Conservation (phyloP, 2,888 invertebrate species). For the Microplitis manilae region DNA sequence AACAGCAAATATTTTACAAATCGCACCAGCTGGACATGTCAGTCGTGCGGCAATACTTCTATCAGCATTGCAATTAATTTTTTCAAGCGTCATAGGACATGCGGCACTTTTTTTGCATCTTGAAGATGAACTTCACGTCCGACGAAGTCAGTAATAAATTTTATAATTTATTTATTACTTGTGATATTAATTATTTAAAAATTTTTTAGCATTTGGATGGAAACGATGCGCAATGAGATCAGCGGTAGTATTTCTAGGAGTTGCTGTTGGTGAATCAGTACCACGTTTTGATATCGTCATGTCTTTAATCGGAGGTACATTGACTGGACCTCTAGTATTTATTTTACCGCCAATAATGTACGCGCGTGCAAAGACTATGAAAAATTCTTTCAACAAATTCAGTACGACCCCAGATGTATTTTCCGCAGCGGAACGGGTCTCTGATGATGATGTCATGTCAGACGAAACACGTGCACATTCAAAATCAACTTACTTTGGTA, state of each 20-base stretch:
- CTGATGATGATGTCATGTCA: constrained; percentile 43
- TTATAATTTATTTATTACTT: background rate
- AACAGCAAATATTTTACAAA: constrained; percentile 79
- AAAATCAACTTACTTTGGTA: constrained; percentile 57
- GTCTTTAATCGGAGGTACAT: constrained; percentile 87
- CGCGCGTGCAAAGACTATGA: constrained; percentile 77
- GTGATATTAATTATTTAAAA: constrained; percentile 74
- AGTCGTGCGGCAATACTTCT: constrained; percentile 81
- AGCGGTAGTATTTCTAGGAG: constrained; percentile 78
- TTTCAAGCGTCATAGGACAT: constrained; percentile 84
- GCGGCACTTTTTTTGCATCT: constrained; percentile 88
- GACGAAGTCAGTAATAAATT: constrained; percentile 76
- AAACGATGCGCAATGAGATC: constrained; percentile 83
- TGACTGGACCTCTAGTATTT: constrained; percentile 88
- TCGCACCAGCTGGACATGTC: constrained; percentile 77
- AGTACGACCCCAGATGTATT: constrained; percentile 52
- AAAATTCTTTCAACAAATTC: constrained; percentile 36
- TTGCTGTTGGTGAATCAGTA: constrained; percentile 85
- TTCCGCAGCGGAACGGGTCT: constrained; percentile 53
- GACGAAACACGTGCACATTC: constrained; percentile 62
- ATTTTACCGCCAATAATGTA: constrained; percentile 89
- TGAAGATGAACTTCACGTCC: constrained; percentile 83
- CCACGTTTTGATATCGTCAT: constrained; percentile 90
- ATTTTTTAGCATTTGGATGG: constrained; percentile 79
- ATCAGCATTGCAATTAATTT: constrained; percentile 83